These are phyloP conservation scores for Drosophila niveifrons DNA, from an alignment of 2,888 invertebrate species.

Conservation along the genomic window DNA sequence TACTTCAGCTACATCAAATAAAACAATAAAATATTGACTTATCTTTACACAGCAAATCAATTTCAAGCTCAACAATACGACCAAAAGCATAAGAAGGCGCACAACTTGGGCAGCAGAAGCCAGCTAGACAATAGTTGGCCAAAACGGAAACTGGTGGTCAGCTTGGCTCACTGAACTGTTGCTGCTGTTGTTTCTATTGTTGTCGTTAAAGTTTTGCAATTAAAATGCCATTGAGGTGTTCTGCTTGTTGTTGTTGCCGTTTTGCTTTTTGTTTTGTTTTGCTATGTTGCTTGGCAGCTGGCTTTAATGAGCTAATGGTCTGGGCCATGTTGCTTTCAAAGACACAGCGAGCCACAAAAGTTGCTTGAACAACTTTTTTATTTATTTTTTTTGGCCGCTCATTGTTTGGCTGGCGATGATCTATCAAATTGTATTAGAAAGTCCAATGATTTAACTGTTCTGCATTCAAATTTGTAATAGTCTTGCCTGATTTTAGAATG, in stretches of 20 bases:
- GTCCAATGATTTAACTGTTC: conserved; percentile 25
- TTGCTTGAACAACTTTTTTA: conserved; percentile 18
- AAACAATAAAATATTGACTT: conserved; percentile 69
- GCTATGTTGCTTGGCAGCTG: conserved; percentile 18
- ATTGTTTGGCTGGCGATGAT: conserved; percentile 23
- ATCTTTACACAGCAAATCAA: conserved; percentile 61
- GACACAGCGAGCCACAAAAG: conserved; percentile 22
- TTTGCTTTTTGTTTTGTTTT: conserved; percentile 12
- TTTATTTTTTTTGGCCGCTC: conserved; percentile 7
- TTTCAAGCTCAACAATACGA: conserved; percentile 41
- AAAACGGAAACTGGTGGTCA: conserved; percentile 50
- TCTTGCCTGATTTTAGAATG: conserved; percentile 8
- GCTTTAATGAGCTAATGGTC: conserved; percentile 53
- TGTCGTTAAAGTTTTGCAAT: conserved; percentile 70
- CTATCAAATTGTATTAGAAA: conserved; percentile 39
- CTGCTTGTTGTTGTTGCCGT: conserved; percentile 23
- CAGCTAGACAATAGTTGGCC: conserved; percentile 23
- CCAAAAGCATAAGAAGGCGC: conserved; percentile 10
- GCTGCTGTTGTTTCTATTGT: conserved; percentile 35
- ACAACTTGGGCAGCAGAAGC: neutral
- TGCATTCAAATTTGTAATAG: conserved; percentile 24
- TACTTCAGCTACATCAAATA: conserved; percentile 42
- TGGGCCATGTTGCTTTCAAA: conserved; percentile 29
- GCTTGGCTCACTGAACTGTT: conserved; percentile 39
- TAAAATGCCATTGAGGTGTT: conserved; percentile 70